A percentile compares a stretch with the other conserved stretches of the same genome.
These are phyloP conservation scores for Tapirus terrestris DNA, from an alignment of 2,113 vertebrate genomes.

Conservation along the genomic window DNA sequence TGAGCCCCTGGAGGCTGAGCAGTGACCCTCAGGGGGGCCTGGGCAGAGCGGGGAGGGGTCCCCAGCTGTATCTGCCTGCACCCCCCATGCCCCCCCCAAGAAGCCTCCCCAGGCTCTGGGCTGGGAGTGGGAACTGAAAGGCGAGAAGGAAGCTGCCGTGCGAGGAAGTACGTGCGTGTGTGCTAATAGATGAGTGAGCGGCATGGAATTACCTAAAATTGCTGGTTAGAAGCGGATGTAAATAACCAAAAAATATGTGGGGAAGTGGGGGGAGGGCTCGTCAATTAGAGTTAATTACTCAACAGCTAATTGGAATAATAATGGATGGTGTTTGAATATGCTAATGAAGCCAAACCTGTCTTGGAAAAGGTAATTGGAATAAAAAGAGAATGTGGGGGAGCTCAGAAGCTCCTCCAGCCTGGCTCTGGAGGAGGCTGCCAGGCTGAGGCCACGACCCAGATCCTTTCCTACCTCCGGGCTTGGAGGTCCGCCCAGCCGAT, in stretches of 20 bases:
- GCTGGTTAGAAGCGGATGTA: conserved; percentile 89
- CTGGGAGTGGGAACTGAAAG: background rate
- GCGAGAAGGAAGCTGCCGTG: conserved; percentile 56
- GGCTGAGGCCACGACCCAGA: background rate
- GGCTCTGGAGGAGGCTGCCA: background rate
- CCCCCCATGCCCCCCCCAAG: background rate
- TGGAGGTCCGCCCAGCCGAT: fast-evolving
- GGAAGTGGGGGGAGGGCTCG: conserved; percentile 81
- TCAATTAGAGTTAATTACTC: conserved; percentile 91
- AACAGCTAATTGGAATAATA: conserved; percentile 91
- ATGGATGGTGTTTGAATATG: conserved; percentile 86
- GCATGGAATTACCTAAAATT: conserved; percentile 89
- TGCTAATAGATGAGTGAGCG: conserved; percentile 86
- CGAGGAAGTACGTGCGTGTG: conserved; percentile 61
- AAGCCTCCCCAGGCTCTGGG: background rate
- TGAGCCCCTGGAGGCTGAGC: background rate
- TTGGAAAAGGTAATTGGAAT: conserved; percentile 82
- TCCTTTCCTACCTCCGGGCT: background rate
- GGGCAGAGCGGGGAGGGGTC: background rate
- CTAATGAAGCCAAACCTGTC: conserved; percentile 85
- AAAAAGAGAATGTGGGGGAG: conserved; percentile 67
- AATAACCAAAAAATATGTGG: conserved; percentile 88
- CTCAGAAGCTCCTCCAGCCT: conserved; percentile 48
- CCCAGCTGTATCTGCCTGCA: fast-evolving
- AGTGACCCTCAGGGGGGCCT: background rate